Conservation (phyloP, 2,888 invertebrate genomes). For the Lottia gigantea region DNA sequence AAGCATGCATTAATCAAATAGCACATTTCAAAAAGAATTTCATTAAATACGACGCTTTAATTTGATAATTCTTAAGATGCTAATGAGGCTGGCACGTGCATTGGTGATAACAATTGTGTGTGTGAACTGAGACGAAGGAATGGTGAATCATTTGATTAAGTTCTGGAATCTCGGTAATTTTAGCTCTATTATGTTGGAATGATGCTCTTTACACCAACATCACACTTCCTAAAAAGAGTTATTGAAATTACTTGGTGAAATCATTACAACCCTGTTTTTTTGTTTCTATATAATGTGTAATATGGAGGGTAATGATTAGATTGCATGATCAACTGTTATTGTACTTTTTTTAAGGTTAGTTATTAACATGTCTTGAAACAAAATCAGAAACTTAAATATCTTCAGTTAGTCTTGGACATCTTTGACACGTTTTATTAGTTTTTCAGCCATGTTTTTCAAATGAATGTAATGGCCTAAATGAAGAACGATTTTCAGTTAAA, state of each 20-base stretch:
- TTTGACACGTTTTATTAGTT: too few species aligned
- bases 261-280: not conserved
- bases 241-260: not conserved
- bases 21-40: slow-evolving; percentile 9
- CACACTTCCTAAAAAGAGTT: too few species aligned
- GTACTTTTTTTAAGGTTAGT: too few species aligned
- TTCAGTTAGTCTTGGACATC: too few species aligned
- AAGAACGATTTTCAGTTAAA: too few species aligned
- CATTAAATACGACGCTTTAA: slow-evolving; percentile 6
- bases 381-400: too few species aligned
- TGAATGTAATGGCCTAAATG: too few species aligned
- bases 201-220: not conserved
- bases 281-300: not conserved
- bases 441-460: too few species aligned
- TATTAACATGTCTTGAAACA: too few species aligned
- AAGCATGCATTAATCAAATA: slow-evolving; percentile 10
- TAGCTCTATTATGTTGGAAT: slow-evolving; percentile 2
- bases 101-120: slow-evolving; percentile 8
- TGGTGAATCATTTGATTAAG: slow-evolving; percentile 6
- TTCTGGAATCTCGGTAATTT: slow-evolving; percentile 1
- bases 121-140: not conserved
- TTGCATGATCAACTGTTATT: slow-evolving; percentile 2
- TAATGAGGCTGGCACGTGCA: slow-evolving; percentile 5
- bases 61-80: slow-evolving; percentile 10
- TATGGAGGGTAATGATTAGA: not conserved